Conservation (phyloP, 2,113 vertebrate species). For the Todiramphus saurophagus region DNA sequence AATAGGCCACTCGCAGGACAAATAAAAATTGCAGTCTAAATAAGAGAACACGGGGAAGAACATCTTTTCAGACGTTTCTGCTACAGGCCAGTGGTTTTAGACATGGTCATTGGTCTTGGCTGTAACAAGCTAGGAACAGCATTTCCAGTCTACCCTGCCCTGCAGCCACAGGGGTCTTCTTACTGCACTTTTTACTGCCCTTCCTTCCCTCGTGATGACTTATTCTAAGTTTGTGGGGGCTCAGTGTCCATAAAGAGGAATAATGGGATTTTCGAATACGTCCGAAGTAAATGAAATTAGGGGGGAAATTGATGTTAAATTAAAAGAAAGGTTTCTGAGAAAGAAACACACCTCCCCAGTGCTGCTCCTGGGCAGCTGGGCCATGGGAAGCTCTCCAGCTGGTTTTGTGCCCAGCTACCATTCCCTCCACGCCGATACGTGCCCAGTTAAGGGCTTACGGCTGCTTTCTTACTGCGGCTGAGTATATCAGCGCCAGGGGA, state of each 20-base stretch:
- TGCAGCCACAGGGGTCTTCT: background rate
- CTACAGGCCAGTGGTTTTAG: background rate
- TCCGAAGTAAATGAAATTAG: background rate
- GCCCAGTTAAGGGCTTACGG: fast-evolving
- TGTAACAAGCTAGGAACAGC: fast-evolving
- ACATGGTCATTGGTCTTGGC: background rate
- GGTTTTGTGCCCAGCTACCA: fast-evolving
- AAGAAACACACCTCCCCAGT: background rate
- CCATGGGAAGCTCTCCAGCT: fast-evolving
- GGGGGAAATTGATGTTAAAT: background rate
- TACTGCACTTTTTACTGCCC: background rate
- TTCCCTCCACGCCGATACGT: background rate
- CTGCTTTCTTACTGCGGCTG: background rate
- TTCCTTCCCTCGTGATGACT: background rate
- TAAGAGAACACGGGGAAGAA: fast-evolving
- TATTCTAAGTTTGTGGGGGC: fast-evolving
- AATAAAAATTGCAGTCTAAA: background rate
- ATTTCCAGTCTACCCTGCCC: fast-evolving
- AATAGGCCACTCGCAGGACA: background rate
- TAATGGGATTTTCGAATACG: background rate
- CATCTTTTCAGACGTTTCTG: background rate
- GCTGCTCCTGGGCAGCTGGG: background rate
- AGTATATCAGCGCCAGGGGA: background rate
- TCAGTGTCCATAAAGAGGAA: background rate
- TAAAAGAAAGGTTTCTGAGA: background rate